Evolutionary conservation across 1,140 invertebrate genomes (phyloP), one percentile per base, ranked within the genome.

Genomic region (Hyles vespertilio): DNA sequence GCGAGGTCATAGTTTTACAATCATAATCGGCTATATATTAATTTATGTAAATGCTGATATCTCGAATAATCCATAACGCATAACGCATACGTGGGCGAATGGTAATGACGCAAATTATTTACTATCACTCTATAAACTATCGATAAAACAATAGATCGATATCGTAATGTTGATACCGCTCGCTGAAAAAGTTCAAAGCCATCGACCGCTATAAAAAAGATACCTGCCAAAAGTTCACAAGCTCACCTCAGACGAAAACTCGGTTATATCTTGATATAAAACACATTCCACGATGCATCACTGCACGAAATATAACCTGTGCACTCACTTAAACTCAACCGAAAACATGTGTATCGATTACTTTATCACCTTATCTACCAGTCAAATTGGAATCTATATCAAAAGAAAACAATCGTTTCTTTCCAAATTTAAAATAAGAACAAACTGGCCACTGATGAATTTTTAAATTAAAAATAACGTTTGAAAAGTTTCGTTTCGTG

Each of bases 221-320:
- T 5, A 40, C 36, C 5, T 40, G 36, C 36, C 22, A 77, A 81
- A 71, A 66, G 52, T 56, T 55, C 48, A 56, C 59, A 11, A 81
- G 12, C 79, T 85, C 70, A 85, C 82, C 82, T 81, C 70, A 77
- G 56, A 57, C 69, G 67, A 65, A 79, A 83, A 80, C 77, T 77
- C 70, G 79, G 79, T 79, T 80, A 78, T 50, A 58, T 57, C 54
- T 54, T 36, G 52, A 32, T 44, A 45, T 44, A 44, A 54, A 54
- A 54, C 40, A 79, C 66, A 76, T 77, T 70, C 79, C 62, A 69
- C 53, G 69, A 70, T 81, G 82, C 81, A 82, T 81, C 79, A 79
- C 82, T 74, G 67, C 69, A 82, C 72, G 65, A 71, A 70, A 75
- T 51, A 65, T 67, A 65, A 64, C 58, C 63, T 62, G 58, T 43